Evolutionary conservation across 1,140 invertebrate genomes (phyloP).

Genomic region (Teleopsis dalmanni): DNA sequence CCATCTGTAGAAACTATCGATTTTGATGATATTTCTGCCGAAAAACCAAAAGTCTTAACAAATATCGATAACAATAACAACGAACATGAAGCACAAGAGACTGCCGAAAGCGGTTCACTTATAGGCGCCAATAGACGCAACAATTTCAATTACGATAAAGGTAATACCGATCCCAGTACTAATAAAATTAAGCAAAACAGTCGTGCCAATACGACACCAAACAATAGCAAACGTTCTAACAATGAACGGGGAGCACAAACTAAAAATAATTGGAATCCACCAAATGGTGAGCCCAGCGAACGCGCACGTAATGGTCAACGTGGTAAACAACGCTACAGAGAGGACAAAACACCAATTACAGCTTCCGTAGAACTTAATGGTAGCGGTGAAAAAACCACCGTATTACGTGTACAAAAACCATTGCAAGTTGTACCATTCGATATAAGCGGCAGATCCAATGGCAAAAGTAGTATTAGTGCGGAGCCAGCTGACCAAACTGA

Average conservation of each 20-base stretch:
- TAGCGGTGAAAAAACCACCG: not conserved
- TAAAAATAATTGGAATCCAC: too few species aligned
- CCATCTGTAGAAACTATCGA: conserved; percentile 33
- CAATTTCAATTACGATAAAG: conserved; percentile 25
- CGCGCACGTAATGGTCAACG: conserved; percentile 26
- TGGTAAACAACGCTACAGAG: conserved; percentile 32
- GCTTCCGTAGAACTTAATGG: not conserved
- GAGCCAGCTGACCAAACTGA: conserved; percentile 5
- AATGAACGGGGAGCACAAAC: conserved; percentile 6
- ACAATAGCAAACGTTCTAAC: conserved; percentile 5
- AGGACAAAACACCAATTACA: conserved; percentile 6
- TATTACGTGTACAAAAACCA: not conserved
- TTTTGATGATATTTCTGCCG: conserved; percentile 36
- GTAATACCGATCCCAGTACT: not conserved
- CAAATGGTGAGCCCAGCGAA: conserved; percentile 22
- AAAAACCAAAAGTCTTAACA: conserved; percentile 15
- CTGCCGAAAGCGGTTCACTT: conserved; percentile 66
- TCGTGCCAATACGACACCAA: not conserved
- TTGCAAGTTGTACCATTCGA: conserved; percentile 4
- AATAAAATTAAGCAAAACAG: not conserved
- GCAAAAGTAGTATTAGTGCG: not conserved
- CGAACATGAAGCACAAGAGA: conserved; percentile 57
- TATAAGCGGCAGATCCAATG: not conserved
- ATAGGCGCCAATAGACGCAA: conserved; percentile 50
- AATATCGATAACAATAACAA: conserved; percentile 35